Evolutionary conservation across 2,113 vertebrate species (phyloP).

Genomic region (Meriones unguiculatus): DNA sequence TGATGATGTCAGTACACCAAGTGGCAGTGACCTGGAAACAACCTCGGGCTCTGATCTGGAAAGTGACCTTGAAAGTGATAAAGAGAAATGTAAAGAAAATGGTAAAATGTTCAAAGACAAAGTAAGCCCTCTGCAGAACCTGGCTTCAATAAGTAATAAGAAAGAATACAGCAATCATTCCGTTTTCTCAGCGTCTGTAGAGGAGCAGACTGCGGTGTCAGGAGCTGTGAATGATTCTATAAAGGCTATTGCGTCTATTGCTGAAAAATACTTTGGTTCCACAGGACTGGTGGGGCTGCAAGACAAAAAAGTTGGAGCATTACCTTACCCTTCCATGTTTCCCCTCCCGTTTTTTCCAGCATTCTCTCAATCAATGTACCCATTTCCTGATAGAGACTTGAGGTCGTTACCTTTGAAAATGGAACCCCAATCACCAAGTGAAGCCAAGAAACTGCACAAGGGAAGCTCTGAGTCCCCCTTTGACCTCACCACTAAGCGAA

Average conservation of each 20-base stretch:
- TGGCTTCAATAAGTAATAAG: constrained; percentile 92
- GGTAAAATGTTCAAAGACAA: constrained; percentile 97
- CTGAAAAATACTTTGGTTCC: constrained; percentile 99
- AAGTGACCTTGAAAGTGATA: constrained; percentile 99
- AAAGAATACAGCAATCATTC: constrained; percentile 95
- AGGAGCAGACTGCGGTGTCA: constrained; percentile 97
- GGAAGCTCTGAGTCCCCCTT: constrained; percentile 95
- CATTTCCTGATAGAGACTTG: constrained; percentile 97
- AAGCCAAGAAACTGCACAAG: constrained; percentile 93
- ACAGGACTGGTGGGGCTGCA: constrained; percentile 97
- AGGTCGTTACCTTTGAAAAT: constrained; percentile 93
- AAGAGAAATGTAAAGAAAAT: constrained; percentile 96
- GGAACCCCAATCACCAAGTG: constrained; percentile 93
- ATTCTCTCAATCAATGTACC: constrained; percentile 98
- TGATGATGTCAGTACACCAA: constrained; percentile 99
- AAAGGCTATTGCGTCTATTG: constrained; percentile 99
- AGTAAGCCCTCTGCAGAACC: constrained; percentile 93
- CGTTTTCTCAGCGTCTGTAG: constrained; percentile 94
- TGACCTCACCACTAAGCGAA: constrained; percentile 98
- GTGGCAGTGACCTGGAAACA: constrained; percentile 98
- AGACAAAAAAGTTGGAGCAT: constrained; percentile 96
- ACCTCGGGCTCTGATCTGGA: constrained; percentile 98
- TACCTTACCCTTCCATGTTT: constrained; percentile 99
- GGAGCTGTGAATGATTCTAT: constrained; percentile 99
- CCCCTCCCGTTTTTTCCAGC: constrained; percentile 98